Evolutionary conservation across 1,140 invertebrate genomes (phyloP).

Genomic region (Bombus confusus): DNA sequence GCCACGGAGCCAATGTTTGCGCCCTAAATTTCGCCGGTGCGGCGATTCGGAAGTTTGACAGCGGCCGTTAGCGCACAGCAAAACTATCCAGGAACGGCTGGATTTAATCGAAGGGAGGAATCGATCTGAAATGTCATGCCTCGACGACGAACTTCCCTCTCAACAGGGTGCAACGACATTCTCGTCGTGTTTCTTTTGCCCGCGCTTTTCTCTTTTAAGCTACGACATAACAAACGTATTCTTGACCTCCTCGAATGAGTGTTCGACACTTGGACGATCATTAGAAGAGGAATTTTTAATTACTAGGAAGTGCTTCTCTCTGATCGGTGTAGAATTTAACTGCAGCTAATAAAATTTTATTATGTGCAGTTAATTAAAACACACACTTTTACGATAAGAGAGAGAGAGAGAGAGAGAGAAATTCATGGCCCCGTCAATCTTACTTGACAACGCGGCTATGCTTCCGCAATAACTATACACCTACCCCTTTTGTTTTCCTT

Average conservation of each 20-base stretch:
- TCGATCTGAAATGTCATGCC: conserved; percentile 16
- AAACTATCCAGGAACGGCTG: conserved; percentile 5
- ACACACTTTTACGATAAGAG: background rate
- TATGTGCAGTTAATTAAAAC: no score
- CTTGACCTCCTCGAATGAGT: background rate
- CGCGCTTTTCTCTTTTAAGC: no score
- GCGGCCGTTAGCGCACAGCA: background rate
- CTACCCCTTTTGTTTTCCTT: background rate
- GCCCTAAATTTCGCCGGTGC: conserved; percentile 35
- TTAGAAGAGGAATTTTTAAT: background rate
- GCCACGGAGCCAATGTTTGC: conserved; percentile 46
- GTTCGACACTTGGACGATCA: no score
- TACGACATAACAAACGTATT: background rate
- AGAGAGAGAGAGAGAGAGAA: background rate
- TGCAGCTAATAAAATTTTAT: no score
- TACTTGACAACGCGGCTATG: background rate
- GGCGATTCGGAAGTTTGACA: conserved; percentile 18
- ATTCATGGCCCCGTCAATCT: background rate
- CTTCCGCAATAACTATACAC: background rate
- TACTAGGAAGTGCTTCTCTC: no score
- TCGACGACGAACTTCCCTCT: background rate
- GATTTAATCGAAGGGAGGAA: conserved; percentile 32
- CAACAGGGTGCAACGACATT: background rate
- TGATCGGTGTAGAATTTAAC: background rate
- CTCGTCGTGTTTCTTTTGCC: background rate